Evolutionary conservation across 2,797 vertebrate species (phyloP).

Genomic region (Sebastes taczanowskii): DNA sequence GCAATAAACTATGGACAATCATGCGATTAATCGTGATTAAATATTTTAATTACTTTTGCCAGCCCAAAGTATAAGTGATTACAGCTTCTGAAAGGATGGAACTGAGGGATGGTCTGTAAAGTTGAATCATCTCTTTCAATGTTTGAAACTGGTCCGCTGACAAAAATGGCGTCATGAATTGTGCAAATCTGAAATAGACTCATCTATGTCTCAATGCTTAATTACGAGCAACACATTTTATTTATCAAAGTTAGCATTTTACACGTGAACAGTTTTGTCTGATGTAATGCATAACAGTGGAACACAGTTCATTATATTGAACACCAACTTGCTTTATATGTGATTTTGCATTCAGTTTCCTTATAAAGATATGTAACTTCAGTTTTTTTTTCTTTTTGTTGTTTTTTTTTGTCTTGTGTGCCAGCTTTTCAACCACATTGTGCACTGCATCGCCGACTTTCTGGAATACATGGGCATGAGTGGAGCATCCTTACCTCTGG

Average conservation of each 20-base stretch:
- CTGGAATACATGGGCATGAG: constrained; percentile 97
- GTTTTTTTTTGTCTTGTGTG: background rate
- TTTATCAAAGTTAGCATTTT: background rate
- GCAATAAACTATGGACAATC: too few relatives aligned
- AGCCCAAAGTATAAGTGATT: background rate
- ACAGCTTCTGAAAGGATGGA: background rate
- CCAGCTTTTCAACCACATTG: constrained; percentile 96
- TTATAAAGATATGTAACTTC: background rate
- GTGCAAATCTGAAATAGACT: background rate
- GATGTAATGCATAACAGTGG: background rate
- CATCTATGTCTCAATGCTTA: background rate
- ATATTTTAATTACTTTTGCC: too few relatives aligned
- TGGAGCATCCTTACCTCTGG: constrained; percentile 89
- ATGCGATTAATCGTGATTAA: too few relatives aligned
- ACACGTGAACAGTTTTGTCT: background rate
- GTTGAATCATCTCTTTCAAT: background rate
- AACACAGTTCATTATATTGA: background rate
- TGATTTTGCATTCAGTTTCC: background rate
- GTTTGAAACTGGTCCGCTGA: background rate
- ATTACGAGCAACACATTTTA: background rate
- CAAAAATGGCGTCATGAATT: background rate
- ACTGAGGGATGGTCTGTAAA: background rate
- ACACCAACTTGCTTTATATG: background rate
- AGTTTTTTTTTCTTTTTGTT: background rate
- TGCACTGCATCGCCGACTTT: constrained; percentile 92